Evolutionary conservation across 92 coral and sea anemone species (phyloP), one percentile per base, ranked within the genome.

Genomic region (Pocillopora meandrina): DNA sequence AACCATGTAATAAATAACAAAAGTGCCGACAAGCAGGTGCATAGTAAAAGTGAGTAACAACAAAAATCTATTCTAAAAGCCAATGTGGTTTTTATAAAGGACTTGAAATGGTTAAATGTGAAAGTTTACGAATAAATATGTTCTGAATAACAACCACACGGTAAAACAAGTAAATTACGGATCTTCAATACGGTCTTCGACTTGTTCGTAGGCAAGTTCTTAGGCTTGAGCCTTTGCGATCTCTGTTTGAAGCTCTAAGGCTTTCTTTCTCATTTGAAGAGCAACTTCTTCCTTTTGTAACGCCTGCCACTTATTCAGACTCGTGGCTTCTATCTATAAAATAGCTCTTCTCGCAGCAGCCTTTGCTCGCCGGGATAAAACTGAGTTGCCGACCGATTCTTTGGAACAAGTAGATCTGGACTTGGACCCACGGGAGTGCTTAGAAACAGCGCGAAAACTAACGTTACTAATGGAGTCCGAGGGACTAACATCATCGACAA

Each of bases 341-440:
- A 79, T 74, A 14, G 90, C 93, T 69, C 52, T 86, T 72, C 63
- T 78, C 19, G 85, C 89, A 14, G 84, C 79, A 17, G 89, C 84
- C 64, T 71, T 77, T 36, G 89, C 83, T 71, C 79, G 61, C 17
- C 84, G 78, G 4, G 88, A 84, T 65, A 8, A 58, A 77, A 77
- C 82, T 31, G 82, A 77, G 35, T 71, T 77, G 15, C 69, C 12
- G 20, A 68, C 49, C 8, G 74, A 70, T 70, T 26, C 74, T 70
- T 70, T 70, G 19, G 19, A 70, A 42, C 74, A 49, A 11, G 23
- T 49, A 49, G 79, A 75, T 62, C 62, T 77, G 67, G 82, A 60
- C 68, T 31, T 59, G 34, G 74, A 78, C 17, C 67, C 65, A 67
- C 76, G 64, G 60, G 76, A 80, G 23, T 21, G 65, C 84, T 33